Percentiles rank a stretch among this genome's conserved stretches.
phyloP scores from a whole-genome alignment of 35 echinoderm and acorn worm species.

The Chiridota heheva region DNA sequence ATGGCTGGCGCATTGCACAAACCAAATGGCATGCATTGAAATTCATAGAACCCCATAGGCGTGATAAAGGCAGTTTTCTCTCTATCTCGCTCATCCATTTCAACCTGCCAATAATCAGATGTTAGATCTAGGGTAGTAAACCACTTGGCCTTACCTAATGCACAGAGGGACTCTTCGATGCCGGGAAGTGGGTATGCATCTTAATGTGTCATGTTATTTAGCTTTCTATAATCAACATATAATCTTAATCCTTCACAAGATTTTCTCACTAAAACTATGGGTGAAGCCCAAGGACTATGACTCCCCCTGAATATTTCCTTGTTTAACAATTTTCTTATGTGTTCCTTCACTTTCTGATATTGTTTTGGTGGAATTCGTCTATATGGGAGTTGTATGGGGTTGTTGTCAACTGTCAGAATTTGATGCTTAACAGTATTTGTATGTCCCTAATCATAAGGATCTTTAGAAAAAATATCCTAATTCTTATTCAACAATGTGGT shows the following conservation, averaged over 20 bases:
- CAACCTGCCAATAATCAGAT: slow-evolving; percentile 56
- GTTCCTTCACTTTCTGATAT: slow-evolving; percentile 4
- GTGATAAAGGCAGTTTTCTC: slow-evolving; percentile 69
- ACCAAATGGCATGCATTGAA: slow-evolving; percentile 68
- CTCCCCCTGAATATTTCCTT: slow-evolving; percentile 42
- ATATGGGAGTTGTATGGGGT: slow-evolving; percentile 13
- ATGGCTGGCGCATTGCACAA: slow-evolving; percentile 64
- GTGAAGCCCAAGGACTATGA: too few species aligned
- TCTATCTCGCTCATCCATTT: slow-evolving; percentile 41
- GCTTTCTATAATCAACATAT: slow-evolving; percentile 18
- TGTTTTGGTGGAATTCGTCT: slow-evolving; percentile 32
- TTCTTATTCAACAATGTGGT: too few species aligned
- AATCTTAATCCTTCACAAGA: slow-evolving; percentile 16
- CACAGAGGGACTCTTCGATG: slow-evolving; percentile 5
- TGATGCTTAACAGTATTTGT: slow-evolving; percentile 38
- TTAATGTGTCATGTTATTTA: slow-evolving; percentile 39
- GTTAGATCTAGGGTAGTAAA: slow-evolving; percentile 33
- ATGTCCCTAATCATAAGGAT: slow-evolving; percentile 38
- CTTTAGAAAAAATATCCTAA: too few species aligned
- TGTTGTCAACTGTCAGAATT: slow-evolving; percentile 35
- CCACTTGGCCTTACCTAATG: background rate
- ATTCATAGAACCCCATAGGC: slow-evolving; percentile 65
- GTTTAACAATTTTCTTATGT: slow-evolving; percentile 21
- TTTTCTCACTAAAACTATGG: slow-evolving; percentile 47
- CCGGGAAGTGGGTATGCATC: slow-evolving; percentile 49